phyloP scores from a whole-genome alignment of 2,797 vertebrate genomes.

The Mus spretus region DNA sequence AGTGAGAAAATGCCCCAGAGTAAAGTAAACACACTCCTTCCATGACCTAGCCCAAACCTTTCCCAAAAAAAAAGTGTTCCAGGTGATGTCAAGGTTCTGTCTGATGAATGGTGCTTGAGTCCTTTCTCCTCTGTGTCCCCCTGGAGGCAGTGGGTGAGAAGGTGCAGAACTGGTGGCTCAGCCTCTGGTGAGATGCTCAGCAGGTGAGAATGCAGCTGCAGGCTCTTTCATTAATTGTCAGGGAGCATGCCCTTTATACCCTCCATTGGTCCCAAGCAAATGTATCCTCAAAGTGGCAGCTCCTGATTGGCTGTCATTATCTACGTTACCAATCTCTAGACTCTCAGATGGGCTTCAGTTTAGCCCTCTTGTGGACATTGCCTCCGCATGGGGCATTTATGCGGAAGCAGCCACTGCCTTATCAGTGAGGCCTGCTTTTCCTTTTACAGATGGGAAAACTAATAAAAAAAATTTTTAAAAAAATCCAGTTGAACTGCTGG shows the following conservation, averaged over 20 bases:
- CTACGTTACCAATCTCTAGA: background rate
- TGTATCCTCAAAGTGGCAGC: background rate
- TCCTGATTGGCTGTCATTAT: background rate
- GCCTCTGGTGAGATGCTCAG: background rate
- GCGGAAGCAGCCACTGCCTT: background rate
- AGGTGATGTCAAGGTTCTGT: background rate
- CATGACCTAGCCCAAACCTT: background rate
- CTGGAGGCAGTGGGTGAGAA: background rate
- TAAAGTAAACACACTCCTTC: background rate
- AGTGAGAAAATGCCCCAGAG: background rate
- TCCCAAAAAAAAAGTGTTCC: background rate
- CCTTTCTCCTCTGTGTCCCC: background rate
- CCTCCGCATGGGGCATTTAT: background rate
- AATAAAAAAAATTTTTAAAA: background rate
- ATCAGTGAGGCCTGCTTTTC: background rate
- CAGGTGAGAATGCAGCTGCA: background rate
- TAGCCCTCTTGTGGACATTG: background rate
- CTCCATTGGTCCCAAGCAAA: background rate
- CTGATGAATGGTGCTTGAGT: background rate
- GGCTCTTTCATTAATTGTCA: background rate
- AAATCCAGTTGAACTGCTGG: background rate
- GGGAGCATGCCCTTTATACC: background rate
- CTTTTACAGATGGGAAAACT: background rate
- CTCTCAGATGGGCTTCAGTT: background rate
- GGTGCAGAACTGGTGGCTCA: background rate